Conservation (phyloP, 92 coral and sea anemone species). For the Umimayanthus kanabou region DNA sequence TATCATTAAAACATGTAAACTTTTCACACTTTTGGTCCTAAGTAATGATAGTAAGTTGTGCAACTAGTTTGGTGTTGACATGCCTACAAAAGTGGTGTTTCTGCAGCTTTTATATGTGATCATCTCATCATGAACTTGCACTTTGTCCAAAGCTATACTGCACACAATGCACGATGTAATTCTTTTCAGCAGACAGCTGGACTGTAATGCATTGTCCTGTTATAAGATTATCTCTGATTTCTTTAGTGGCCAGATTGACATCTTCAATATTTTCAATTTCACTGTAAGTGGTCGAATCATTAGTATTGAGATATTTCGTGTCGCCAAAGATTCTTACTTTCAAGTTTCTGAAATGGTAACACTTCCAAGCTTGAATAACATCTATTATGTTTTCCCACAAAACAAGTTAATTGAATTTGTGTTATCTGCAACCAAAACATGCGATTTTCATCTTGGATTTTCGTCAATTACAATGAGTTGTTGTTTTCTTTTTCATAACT, state of each 20-base stretch:
- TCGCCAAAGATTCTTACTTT: slow-evolving; percentile 38
- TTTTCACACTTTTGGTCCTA: slow-evolving; percentile 29
- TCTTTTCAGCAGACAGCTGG: slow-evolving; percentile 24
- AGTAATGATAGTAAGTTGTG: slow-evolving; percentile 32
- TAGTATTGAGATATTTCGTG: slow-evolving; percentile 40
- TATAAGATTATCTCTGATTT: slow-evolving; percentile 41
- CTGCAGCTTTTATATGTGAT: background rate
- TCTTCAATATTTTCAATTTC: slow-evolving; percentile 35
- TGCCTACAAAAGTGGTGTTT: background rate
- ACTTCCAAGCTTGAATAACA: slow-evolving; percentile 35
- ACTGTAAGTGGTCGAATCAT: slow-evolving; percentile 35
- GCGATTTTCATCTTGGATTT: slow-evolving; percentile 31
- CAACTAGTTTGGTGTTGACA: slow-evolving; percentile 39
- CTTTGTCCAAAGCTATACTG: slow-evolving; percentile 24
- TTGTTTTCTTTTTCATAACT: slow-evolving; percentile 40
- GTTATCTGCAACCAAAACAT: slow-evolving; percentile 25
- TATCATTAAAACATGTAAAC: slow-evolving; percentile 41
- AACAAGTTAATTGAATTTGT: slow-evolving; percentile 35
- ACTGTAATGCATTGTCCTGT: slow-evolving; percentile 41
- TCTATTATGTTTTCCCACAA: slow-evolving; percentile 40
- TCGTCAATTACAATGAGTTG: slow-evolving; percentile 29
- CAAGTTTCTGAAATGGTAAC: slow-evolving; percentile 43
- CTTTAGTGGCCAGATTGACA: slow-evolving; percentile 26
- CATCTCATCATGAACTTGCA: slow-evolving; percentile 29
- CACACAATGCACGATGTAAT: slow-evolving; percentile 40